Percentiles rank a stretch among this genome's conserved stretches.
Evolutionary conservation across 35 echinoderm and acorn worm species (phyloP).

Genomic region (Ptychodera flava): DNA sequence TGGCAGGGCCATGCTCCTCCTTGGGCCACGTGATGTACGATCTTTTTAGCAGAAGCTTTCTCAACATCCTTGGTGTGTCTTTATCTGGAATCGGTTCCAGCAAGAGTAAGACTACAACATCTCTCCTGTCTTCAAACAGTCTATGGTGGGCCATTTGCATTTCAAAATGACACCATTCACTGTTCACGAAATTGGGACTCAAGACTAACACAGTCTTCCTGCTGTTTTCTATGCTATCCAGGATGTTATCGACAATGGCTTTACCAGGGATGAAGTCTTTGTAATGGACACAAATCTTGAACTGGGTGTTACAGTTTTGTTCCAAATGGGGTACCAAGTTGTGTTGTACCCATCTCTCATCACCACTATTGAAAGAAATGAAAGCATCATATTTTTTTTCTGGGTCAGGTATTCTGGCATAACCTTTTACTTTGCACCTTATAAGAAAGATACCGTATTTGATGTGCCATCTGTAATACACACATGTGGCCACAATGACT

Average conservation of each 20-base stretch:
- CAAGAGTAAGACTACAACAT: background rate
- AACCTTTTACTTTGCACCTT: background rate
- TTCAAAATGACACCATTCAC: constrained; percentile 25
- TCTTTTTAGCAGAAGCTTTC: background rate
- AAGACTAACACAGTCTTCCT: constrained; percentile 4
- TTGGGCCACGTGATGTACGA: too few relatives aligned
- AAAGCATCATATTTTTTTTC: constrained; percentile 5
- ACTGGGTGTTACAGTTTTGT: background rate
- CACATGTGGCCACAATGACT: background rate
- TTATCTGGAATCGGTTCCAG: background rate
- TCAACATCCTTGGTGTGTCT: background rate
- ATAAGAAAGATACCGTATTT: background rate
- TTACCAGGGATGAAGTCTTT: constrained; percentile 1
- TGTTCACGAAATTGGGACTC: background rate
- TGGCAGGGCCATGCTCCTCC: too few relatives aligned
- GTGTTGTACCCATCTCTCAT: background rate
- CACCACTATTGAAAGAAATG: constrained; percentile 15
- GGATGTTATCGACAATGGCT: constrained; percentile 7
- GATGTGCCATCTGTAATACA: background rate
- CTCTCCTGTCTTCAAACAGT: background rate
- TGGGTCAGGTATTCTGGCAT: background rate
- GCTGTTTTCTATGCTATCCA: background rate
- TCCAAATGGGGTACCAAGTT: background rate
- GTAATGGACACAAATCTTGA: constrained; percentile 13
- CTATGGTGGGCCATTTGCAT: constrained; percentile 13